Evolutionary conservation across 2,797 vertebrate species (phyloP).

Genomic region (Microctenopoma steveboyesi): DNA sequence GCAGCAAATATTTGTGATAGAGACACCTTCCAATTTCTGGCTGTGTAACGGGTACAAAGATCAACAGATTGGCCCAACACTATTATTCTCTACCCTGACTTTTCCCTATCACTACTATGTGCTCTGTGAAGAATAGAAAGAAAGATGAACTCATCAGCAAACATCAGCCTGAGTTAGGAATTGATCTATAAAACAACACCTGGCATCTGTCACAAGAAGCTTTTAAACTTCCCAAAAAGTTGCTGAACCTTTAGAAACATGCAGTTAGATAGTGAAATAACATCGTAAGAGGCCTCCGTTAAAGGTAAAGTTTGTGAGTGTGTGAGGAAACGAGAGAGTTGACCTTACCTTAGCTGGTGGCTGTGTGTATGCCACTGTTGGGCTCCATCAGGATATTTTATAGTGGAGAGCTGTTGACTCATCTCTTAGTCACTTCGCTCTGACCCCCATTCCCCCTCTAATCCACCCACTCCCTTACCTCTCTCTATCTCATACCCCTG

Average conservation of each 20-base stretch:
- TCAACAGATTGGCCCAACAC: conserved; percentile 18
- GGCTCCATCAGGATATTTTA: conserved; percentile 82
- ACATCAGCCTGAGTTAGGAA: background rate
- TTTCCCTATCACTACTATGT: background rate
- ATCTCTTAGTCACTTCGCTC: conserved; percentile 84
- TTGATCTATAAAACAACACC: background rate
- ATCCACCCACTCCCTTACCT: conserved; percentile 48
- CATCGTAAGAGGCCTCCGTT: background rate
- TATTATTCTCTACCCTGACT: background rate
- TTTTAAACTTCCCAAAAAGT: background rate
- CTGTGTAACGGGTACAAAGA: conserved; percentile 58
- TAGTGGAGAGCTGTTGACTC: conserved; percentile 84
- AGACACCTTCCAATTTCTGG: conserved; percentile 37
- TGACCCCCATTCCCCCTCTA: conserved; percentile 41
- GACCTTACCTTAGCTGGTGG: conserved; percentile 79
- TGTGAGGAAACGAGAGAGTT: conserved; percentile 9
- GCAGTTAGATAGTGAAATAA: background rate
- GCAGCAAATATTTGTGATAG: conserved; percentile 59
- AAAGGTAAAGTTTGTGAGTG: background rate
- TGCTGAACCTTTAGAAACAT: background rate
- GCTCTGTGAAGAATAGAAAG: background rate
- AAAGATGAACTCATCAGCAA: background rate
- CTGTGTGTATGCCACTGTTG: conserved; percentile 61
- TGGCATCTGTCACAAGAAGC: background rate
- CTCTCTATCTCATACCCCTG: conserved; percentile 39